These are phyloP conservation scores for Thermophis baileyi DNA, from an alignment of 2,113 vertebrate genomes.

Conservation along the genomic window DNA sequence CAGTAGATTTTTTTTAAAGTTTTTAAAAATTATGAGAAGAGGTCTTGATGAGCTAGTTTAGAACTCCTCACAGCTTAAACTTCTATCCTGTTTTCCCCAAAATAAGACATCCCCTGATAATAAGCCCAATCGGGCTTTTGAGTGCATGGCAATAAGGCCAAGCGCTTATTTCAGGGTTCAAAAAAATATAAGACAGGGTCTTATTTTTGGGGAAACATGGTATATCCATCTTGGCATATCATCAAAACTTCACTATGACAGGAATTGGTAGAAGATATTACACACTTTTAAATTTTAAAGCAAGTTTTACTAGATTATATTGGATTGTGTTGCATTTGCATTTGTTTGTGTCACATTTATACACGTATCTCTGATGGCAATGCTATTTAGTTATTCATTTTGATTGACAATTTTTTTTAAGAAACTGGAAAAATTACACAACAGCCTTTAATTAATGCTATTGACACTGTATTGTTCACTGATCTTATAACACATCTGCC, in stretches of 20 bases:
- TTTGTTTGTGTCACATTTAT: not conserved
- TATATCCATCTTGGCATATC: not conserved
- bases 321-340: not conserved
- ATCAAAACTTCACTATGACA: not conserved
- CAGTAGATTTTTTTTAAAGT: not conserved
- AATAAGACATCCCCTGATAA: too few relatives aligned
- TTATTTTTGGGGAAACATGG: too few relatives aligned
- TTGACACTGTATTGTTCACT: not conserved
- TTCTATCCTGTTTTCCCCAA: too few relatives aligned
- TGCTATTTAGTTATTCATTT: not conserved
- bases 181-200: too few relatives aligned
- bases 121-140: too few relatives aligned
- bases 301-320: not conserved
- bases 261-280: not conserved
- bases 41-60: not conserved
- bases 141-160: too few relatives aligned
- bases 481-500: not conserved
- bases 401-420: not conserved
- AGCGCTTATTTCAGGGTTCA: too few relatives aligned
- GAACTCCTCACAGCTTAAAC: not conserved
- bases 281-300: not conserved
- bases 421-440: not conserved
- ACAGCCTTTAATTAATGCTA: not conserved
- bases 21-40: not conserved
- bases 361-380: not conserved